Conservation (phyloP, 2,888 invertebrate species). For the Epicampocera succincta region DNA sequence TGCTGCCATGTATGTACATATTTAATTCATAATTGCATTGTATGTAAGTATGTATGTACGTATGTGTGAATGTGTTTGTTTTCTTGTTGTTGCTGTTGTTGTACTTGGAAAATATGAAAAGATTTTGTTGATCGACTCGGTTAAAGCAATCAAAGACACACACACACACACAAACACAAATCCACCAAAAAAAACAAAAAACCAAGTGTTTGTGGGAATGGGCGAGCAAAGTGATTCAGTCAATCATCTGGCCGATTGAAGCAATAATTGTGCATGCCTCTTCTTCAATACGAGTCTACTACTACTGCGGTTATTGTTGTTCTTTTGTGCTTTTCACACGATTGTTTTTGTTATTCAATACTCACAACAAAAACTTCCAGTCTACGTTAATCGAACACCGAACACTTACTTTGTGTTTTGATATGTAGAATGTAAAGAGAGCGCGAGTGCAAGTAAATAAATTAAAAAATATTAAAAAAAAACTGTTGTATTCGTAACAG, state of each 20-base stretch:
- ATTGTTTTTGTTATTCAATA: conserved; percentile 37
- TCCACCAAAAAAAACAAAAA: conserved; percentile 6
- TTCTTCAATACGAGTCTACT: conserved; percentile 15
- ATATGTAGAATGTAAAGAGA: conserved; percentile 45
- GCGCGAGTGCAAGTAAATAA: conserved; percentile 42
- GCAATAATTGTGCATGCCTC: conserved; percentile 44
- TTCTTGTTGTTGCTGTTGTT: conserved; percentile 30
- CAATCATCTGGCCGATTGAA: conserved; percentile 58
- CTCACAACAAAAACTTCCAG: conserved; percentile 43
- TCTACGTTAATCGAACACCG: conserved; percentile 43
- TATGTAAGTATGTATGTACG: too few species aligned
- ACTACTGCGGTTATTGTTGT: conserved; percentile 15
- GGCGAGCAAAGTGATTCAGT: conserved; percentile 33
- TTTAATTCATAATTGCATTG: conserved; percentile 28
- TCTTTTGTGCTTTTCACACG: conserved; percentile 3
- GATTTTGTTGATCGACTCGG: conserved; percentile 43
- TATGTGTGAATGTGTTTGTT: conserved; percentile 33
- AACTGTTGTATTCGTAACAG: conserved; percentile 30
- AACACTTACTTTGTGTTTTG: conserved; percentile 18
- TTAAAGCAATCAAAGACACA: too few species aligned
- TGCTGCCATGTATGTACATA: too few species aligned
- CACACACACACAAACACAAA: neutral
- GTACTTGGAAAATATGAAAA: conserved; percentile 21
- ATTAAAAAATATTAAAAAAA: neutral
- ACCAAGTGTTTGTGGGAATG: conserved; percentile 37